Evolutionary conservation across 2,113 vertebrate species (phyloP).

Genomic region (Balaeniceps rex): DNA sequence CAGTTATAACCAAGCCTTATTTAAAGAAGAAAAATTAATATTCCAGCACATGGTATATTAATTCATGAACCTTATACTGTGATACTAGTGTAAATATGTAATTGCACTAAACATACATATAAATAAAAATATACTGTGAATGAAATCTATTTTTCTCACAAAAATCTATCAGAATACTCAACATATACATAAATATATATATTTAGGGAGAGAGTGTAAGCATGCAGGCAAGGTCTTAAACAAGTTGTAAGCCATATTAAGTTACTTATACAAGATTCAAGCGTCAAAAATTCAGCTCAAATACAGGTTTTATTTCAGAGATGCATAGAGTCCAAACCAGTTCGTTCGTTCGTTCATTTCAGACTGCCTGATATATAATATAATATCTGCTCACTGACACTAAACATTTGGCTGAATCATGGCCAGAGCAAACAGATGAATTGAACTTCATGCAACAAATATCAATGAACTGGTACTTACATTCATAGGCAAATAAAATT

Average conservation of each 20-base stretch:
- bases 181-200: not conserved
- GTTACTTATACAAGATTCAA: not conserved
- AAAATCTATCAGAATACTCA: not conserved
- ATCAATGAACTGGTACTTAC: not conserved
- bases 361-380: not conserved
- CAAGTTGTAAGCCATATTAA: not conserved
- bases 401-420: not conserved
- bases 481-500: not conserved
- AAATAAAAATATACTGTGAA: not conserved
- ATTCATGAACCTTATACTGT: not conserved
- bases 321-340: not conserved
- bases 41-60: not conserved
- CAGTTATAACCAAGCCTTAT: not conserved
- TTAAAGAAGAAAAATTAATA: not conserved
- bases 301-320: not conserved
- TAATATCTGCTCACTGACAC: not conserved
- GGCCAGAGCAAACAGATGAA: not conserved
- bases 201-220: not conserved
- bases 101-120: not conserved
- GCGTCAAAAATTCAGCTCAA: not conserved
- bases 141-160: not conserved
- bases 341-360: not conserved
- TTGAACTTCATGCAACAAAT: not conserved
- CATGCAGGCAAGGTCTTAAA: not conserved
- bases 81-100: not conserved